These are phyloP conservation scores for Ondatra zibethicus DNA, from an alignment of 2,113 vertebrate species.

Conservation along the genomic window DNA sequence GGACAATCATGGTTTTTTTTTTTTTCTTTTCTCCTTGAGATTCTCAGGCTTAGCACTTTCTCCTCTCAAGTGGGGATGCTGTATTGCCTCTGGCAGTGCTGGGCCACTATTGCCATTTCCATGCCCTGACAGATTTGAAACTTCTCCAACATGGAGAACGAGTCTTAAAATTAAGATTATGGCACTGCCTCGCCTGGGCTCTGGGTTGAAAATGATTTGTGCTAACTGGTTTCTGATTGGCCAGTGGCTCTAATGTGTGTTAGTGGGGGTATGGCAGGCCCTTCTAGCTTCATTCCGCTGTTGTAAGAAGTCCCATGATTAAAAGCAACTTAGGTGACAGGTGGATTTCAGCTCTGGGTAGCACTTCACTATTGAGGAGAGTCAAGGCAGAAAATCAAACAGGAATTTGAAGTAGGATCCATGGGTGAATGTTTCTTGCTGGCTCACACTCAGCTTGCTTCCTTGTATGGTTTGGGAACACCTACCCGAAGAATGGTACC, in stretches of 20 bases:
- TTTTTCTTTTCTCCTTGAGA: background rate
- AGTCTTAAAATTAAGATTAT: background rate
- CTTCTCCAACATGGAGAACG: background rate
- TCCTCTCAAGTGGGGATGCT: background rate
- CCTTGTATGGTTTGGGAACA: background rate
- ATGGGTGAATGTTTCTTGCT: background rate
- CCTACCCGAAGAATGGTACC: background rate
- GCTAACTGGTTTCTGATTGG: background rate
- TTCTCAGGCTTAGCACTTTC: background rate
- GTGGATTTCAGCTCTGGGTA: background rate
- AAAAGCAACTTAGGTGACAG: background rate
- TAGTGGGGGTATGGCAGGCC: background rate
- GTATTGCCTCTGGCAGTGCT: background rate
- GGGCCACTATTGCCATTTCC: background rate
- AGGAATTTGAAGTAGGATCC: background rate
- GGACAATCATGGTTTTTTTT: background rate
- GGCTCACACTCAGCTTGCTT: background rate
- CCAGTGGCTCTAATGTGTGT: background rate
- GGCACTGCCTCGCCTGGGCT: background rate
- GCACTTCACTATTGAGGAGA: background rate
- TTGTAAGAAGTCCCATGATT: background rate
- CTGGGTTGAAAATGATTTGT: background rate
- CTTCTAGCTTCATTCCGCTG: background rate
- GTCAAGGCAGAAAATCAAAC: background rate
- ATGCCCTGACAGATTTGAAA: background rate